Evolutionary conservation across 2,888 invertebrate genomes (phyloP).

Genomic region (Panopea generosa): DNA sequence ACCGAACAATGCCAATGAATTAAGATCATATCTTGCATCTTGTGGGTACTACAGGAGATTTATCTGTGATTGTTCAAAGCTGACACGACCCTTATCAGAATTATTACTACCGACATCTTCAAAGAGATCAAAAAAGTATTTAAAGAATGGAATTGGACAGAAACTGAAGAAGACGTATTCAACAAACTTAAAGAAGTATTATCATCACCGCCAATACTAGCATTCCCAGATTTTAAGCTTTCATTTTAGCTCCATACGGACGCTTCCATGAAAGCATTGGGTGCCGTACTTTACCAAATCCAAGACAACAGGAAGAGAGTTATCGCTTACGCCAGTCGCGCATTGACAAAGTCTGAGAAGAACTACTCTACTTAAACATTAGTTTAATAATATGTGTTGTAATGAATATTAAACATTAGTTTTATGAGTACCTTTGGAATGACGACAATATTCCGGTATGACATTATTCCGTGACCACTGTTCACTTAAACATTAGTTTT

Average conservation of each 20-base stretch:
- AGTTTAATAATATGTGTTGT: no score
- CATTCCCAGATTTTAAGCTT: not conserved
- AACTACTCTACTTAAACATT: not conserved
- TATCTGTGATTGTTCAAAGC: slow-evolving; percentile 1
- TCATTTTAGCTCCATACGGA: not conserved
- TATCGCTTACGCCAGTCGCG: not conserved
- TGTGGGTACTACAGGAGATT: slow-evolving; percentile 19
- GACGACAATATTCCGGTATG: no score
- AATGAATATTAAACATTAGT: no score
- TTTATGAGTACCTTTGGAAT: no score
- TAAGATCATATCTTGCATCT: slow-evolving; percentile 11
- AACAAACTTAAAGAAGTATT: not conserved
- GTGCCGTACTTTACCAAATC: not conserved
- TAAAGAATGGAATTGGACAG: not conserved
- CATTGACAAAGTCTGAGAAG: not conserved
- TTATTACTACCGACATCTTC: no score
- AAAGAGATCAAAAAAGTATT: no score
- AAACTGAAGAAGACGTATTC: not conserved
- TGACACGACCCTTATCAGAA: not conserved
- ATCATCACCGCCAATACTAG: not conserved
- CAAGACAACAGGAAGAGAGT: not conserved
- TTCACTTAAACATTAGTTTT: no score
- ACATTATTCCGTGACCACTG: no score
- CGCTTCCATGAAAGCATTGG: not conserved
- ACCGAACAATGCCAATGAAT: slow-evolving; percentile 6